These are phyloP conservation scores for Mimachlamys varia DNA, from an alignment of 2,888 invertebrate genomes.

Conservation along the genomic window DNA sequence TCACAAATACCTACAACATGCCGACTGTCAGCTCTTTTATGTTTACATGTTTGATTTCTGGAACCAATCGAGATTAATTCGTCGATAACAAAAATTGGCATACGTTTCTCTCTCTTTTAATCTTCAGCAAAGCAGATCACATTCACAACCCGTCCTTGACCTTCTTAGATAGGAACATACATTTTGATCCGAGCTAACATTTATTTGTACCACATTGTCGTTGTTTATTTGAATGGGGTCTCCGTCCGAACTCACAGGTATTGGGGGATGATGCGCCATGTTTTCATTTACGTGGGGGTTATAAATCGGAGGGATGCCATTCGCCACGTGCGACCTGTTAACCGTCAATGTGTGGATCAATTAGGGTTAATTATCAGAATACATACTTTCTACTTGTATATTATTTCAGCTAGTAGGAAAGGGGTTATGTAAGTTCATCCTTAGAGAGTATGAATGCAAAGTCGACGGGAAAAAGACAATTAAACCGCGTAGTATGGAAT, in stretches of 20 bases:
- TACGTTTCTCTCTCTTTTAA: not conserved
- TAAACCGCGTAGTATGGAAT: too few species aligned
- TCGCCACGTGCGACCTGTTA: not conserved
- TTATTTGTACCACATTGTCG: not conserved
- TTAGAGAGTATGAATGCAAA: not conserved
- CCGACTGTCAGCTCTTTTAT: too few species aligned
- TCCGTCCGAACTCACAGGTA: not conserved
- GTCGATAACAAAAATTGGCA: not conserved
- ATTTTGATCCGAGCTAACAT: not conserved
- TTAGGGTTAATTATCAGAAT: not conserved
- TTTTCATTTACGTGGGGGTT: not conserved
- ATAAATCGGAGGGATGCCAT: not conserved
- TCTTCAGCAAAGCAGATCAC: not conserved
- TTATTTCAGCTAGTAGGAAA: not conserved
- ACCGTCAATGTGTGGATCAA: not conserved
- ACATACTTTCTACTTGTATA: not conserved
- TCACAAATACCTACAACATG: too few species aligned
- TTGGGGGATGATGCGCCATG: not conserved
- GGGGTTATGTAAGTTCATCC: not conserved
- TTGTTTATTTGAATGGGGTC: not conserved
- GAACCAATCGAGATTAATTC: not conserved
- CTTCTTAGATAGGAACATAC: not conserved
- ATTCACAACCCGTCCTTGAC: not conserved
- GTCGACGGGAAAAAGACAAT: too few species aligned
- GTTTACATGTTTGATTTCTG: not conserved